Conservation (phyloP, 2,113 vertebrate genomes). For the Nipponia nippon region DNA sequence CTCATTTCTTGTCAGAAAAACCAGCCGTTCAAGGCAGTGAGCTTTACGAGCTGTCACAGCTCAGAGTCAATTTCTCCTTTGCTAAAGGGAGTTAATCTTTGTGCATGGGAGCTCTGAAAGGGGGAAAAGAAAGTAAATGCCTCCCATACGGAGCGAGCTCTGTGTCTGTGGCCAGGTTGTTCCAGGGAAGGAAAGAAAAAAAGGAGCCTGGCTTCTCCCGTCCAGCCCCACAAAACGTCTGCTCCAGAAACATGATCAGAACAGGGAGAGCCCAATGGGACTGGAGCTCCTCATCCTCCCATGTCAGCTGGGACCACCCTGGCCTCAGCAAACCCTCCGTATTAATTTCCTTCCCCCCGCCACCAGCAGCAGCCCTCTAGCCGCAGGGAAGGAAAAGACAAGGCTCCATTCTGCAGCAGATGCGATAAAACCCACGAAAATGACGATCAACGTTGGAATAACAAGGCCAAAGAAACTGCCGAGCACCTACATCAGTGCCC, state of each 20-base stretch:
- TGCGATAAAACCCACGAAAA: not conserved
- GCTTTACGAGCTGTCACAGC: not conserved
- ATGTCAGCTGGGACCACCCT: not conserved
- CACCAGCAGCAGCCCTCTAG: not conserved
- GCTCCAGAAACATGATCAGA: not conserved
- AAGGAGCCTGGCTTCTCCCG: not conserved
- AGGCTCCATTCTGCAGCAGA: not conserved
- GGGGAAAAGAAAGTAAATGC: not conserved
- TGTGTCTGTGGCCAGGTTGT: not conserved
- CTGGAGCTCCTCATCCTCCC: not conserved
- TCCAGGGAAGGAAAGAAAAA: not conserved
- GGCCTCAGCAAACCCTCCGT: not conserved
- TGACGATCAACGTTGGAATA: accelerated
- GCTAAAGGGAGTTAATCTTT: not conserved
- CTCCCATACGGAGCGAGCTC: not conserved
- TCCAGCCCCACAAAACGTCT: not conserved
- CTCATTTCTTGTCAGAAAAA: not conserved
- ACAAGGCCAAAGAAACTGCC: not conserved
- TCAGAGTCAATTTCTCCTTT: not conserved
- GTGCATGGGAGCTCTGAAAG: not conserved
- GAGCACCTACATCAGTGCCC: not conserved
- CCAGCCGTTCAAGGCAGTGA: accelerated
- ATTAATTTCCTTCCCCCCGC: not conserved
- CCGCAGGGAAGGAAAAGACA: not conserved
- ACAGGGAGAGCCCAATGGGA: not conserved